A percentile compares a stretch with the other conserved stretches of the same genome.
These are phyloP conservation scores for Cheilosia scutellata DNA, from an alignment of 2,888 invertebrate genomes.

Conservation along the genomic window DNA sequence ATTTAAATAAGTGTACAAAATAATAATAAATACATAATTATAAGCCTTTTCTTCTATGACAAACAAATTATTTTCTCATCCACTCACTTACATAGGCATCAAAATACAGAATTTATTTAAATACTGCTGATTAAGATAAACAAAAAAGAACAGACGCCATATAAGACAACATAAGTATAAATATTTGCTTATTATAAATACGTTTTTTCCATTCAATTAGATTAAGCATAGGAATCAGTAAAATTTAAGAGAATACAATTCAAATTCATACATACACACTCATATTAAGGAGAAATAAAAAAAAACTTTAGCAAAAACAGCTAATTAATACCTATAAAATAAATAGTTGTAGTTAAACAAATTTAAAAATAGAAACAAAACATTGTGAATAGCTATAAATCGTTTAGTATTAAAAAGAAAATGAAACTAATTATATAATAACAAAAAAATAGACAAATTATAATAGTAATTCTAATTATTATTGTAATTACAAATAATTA, in stretches of 20 bases:
- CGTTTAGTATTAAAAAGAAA: conserved; percentile 58
- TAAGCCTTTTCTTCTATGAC: conserved; percentile 45
- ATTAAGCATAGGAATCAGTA: conserved; percentile 49
- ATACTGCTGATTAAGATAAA: conserved; percentile 33
- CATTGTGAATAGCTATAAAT: conserved; percentile 71
- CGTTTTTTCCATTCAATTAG: conserved; percentile 69
- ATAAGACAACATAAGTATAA: conserved; percentile 44
- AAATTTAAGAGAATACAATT: conserved; percentile 63
- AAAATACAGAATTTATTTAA: conserved; percentile 35
- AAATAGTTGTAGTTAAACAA: conserved; percentile 61
- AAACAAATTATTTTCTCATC: conserved; percentile 37
- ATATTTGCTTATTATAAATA: conserved; percentile 64
- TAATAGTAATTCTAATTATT: conserved; percentile 64
- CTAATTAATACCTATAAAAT: conserved; percentile 22
- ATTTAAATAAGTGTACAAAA: conserved; percentile 57
- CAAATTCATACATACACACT: conserved; percentile 60
- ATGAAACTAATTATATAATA: conserved; percentile 60
- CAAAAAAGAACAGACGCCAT: conserved; percentile 13
- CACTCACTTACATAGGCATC: conserved; percentile 46
- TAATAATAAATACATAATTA: conserved; percentile 37
- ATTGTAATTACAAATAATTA: conserved; percentile 67
- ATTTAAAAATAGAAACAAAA: conserved; percentile 43
- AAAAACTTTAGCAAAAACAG: conserved; percentile 35
- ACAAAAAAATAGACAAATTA: conserved; percentile 66
- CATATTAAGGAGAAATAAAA: conserved; percentile 16